These are phyloP conservation scores for Phaetusa simplex DNA, from an alignment of 2,113 vertebrate genomes.

Conservation along the genomic window DNA sequence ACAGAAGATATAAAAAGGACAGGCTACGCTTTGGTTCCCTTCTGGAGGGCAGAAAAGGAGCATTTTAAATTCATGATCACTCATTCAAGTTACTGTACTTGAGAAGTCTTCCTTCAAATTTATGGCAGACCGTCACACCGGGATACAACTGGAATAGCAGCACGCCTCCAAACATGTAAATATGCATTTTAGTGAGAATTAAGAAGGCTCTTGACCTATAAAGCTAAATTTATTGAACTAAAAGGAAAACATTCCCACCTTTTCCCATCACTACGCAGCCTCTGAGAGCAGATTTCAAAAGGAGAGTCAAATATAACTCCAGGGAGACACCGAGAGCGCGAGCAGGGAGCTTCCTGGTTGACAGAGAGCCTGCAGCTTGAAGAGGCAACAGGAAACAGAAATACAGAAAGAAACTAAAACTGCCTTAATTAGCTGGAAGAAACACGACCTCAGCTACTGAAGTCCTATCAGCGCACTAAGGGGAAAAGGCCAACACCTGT, in stretches of 20 bases:
- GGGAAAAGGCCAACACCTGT: not conserved
- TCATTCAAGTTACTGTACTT: not conserved
- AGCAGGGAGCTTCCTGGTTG: not conserved
- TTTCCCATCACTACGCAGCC: not conserved
- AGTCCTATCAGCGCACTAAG: not conserved
- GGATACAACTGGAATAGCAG: not conserved
- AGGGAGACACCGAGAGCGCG: not conserved
- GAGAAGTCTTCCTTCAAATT: not conserved
- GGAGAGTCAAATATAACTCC: not conserved
- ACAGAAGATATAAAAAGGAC: not conserved
- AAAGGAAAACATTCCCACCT: not conserved
- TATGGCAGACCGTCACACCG: not conserved
- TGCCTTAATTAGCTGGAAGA: not conserved
- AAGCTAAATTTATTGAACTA: not conserved
- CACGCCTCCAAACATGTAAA: not conserved
- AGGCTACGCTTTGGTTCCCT: not conserved
- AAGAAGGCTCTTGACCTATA: not conserved
- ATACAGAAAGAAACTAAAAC: not conserved
- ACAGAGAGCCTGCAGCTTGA: not conserved
- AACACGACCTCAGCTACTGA: not conserved
- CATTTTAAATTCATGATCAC: not conserved
- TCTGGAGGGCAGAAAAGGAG: not conserved
- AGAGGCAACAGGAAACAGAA: not conserved
- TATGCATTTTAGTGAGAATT: not conserved
- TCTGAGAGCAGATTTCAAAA: not conserved